Percentiles rank a stretch among this genome's conserved stretches.
Evolutionary conservation across 53 echinoderm and acorn worm species (phyloP).

Genomic region (Pentamera pediparva): DNA sequence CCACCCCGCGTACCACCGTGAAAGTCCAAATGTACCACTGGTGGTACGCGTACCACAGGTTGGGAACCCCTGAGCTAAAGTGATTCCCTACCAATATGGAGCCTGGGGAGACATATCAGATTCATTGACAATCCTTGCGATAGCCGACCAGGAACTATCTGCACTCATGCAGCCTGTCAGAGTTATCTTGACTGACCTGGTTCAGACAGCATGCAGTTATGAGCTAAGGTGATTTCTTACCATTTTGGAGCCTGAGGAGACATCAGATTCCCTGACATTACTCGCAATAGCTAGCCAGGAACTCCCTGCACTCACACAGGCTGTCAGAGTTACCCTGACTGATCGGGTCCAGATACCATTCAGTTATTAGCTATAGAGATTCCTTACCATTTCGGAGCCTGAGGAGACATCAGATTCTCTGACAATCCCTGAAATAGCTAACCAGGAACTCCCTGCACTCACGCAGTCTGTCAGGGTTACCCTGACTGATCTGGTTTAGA

Average conservation of each 20-base stretch:
- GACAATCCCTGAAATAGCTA: slow-evolving; percentile 58
- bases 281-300: slow-evolving; percentile 58
- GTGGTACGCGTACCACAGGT: too few species aligned
- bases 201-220: slow-evolving; percentile 67
- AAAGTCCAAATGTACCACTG: too few species aligned
- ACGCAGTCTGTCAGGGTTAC: slow-evolving; percentile 42
- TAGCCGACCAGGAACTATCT: slow-evolving; percentile 57
- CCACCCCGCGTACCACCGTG: too few species aligned
- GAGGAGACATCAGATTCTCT: slow-evolving; percentile 58
- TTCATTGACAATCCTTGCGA: slow-evolving; percentile 66
- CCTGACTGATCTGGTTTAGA: slow-evolving; percentile 53
- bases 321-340: slow-evolving; percentile 50
- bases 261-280: slow-evolving; percentile 62
- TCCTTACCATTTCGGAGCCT: slow-evolving; percentile 72
- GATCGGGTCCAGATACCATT: slow-evolving; percentile 77
- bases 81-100: slow-evolving; percentile 62
- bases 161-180: slow-evolving; percentile 52
- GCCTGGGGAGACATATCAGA: slow-evolving; percentile 58
- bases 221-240: slow-evolving; percentile 53
- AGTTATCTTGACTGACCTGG: slow-evolving; percentile 62
- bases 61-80: too few species aligned
- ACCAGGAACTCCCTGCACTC: slow-evolving; percentile 68
- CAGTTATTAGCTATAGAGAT: too few species aligned
- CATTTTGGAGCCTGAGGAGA: slow-evolving; percentile 63
- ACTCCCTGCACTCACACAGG: slow-evolving; percentile 58